Percentiles rank a stretch among this genome's conserved stretches.
Conservation (phyloP, 2,888 invertebrate species). For the Bimastos eiseni region DNA sequence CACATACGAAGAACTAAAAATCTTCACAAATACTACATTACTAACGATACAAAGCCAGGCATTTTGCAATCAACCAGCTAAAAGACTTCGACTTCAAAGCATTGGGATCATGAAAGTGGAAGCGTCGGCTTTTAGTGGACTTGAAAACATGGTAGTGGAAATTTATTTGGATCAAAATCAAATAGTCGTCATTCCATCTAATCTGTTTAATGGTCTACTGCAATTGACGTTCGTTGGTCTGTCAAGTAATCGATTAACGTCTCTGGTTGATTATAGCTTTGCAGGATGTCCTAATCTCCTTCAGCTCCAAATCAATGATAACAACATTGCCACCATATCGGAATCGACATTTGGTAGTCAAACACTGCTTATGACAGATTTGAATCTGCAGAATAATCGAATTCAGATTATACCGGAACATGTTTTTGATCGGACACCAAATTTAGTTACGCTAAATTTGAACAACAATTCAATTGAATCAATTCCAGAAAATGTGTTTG, state of each 20-base stretch:
- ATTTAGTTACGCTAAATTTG: neutral
- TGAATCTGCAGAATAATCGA: neutral
- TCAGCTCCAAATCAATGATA: neutral
- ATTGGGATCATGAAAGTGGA: neutral
- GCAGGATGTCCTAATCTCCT: neutral
- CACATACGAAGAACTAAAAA: neutral
- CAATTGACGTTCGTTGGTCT: neutral
- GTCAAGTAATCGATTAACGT: neutral
- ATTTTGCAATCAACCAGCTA: neutral
- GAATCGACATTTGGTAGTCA: neutral
- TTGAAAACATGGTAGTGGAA: neutral
- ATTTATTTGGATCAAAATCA: neutral
- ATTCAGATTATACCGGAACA: neutral
- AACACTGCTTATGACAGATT: neutral
- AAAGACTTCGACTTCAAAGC: neutral
- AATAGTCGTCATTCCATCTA: neutral
- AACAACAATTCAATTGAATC: neutral
- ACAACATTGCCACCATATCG: neutral
- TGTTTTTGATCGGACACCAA: neutral
- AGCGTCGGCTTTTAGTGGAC: neutral
- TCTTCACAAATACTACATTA: neutral
- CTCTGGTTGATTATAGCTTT: neutral
- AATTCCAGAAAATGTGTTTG: neutral
- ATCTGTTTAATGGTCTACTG: neutral
- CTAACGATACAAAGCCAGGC: neutral